Evolutionary conservation across 2,888 invertebrate genomes (phyloP), one percentile per base, ranked within the genome.

Genomic region (Drosophila fungiperda): DNA sequence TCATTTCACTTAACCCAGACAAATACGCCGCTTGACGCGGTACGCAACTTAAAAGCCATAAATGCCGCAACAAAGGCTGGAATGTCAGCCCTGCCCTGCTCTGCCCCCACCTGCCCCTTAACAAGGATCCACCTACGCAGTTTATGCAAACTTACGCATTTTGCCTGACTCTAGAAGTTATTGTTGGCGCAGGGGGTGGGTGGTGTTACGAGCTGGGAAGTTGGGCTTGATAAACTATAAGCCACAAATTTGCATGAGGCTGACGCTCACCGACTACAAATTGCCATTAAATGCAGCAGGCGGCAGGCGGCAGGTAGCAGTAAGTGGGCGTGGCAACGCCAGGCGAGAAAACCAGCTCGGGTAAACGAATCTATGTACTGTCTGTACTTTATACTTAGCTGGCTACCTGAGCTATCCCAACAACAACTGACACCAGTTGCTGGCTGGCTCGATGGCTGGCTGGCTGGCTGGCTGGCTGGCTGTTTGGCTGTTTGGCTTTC

Each of bases 371-470:
- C 72, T 63, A 71, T 76, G 53, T 65, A 64, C 62, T 67, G 60
- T 52, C 67, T 79, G 63, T 67, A 82, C 57, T 71, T 76, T 71
- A 73, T 86, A 70, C 74, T 67, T 72, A 66, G 67, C 67, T 64
- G 52, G 32, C 50, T 68, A 83, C 79, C 89, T 89, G 84, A 68
- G 73, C 80, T 68, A 80, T 60, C 68, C 82, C 87, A 85, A 82
- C 88, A 89, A 89, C 80, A 89, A 82, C 89, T 87, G 85, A 87
- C 85, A 86, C 85, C 85, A 86, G 85, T 86, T 86, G 84, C 84
- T 83, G 52, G 66, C 23, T 12, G 29, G 85, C 85, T 38, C 20
- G 33, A 8, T 80, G 64, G 62, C 61, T 33, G 33, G 1, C 3
- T 36, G 45, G 45, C 20, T 20, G 20, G 84, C 84, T 83, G 52